A percentile compares a stretch with the other conserved stretches of the same genome.
phyloP scores from a whole-genome alignment of 2,113 vertebrate species.

The Dryoscopus gambensis region DNA sequence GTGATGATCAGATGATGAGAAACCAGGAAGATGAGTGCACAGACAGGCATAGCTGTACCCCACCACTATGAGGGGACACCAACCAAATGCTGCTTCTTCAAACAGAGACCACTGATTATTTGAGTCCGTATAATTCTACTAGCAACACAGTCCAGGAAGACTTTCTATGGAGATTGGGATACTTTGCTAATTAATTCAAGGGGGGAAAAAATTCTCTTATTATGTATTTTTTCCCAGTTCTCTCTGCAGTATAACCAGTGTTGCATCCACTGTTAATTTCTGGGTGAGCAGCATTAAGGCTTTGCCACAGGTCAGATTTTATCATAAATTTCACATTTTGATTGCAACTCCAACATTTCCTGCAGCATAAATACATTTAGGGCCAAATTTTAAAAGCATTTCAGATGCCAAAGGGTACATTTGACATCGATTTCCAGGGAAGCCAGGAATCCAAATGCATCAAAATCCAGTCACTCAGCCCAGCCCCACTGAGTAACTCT shows the following conservation, averaged over 20 bases:
- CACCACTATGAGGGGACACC: accelerated
- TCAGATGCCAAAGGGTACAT: background rate
- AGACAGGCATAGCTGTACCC: background rate
- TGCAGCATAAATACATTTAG: conserved; percentile 1
- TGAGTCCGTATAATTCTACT: background rate
- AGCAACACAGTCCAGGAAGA: background rate
- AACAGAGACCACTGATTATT: background rate
- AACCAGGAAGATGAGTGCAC: accelerated
- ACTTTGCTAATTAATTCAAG: background rate
- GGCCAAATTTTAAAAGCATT: background rate
- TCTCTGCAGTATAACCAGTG: background rate
- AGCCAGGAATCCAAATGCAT: background rate
- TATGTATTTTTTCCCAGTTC: background rate
- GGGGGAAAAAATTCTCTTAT: background rate
- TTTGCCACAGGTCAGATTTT: background rate
- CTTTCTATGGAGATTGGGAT: background rate
- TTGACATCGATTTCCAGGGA: background rate
- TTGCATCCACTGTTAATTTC: background rate
- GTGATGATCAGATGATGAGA: background rate
- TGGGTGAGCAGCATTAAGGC: background rate
- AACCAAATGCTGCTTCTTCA: background rate
- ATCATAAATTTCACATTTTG: background rate
- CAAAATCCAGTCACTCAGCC: background rate
- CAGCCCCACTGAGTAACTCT: background rate
- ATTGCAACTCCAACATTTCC: background rate